Conservation (phyloP, 2,113 vertebrate species). For the Pungitius pungitius region DNA sequence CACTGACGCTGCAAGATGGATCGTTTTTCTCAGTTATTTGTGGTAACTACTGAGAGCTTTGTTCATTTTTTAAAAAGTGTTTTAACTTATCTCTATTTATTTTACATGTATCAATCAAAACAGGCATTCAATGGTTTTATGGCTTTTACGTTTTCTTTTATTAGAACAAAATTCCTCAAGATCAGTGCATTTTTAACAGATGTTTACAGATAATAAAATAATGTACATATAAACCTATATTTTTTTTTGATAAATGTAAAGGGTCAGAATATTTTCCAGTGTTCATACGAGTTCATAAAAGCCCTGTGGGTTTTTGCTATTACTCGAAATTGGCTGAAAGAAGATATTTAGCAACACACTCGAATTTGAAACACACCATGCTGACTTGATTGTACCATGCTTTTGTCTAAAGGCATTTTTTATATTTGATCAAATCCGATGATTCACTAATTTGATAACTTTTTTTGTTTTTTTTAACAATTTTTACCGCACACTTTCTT, state of each 20-base stretch:
- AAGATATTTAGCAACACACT: background rate
- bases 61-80: conserved; percentile 59
- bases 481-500: background rate
- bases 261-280: conserved; percentile 51
- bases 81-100: conserved; percentile 81
- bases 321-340: background rate
- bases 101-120: conserved; percentile 50
- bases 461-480: background rate
- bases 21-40: background rate
- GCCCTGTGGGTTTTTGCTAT: conserved; percentile 38
- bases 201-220: conserved; percentile 57
- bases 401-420: background rate
- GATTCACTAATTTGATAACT: background rate
- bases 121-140: conserved; percentile 11
- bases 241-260: conserved; percentile 66
- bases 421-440: background rate
- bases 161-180: conserved; percentile 50
- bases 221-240: conserved; percentile 64
- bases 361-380: background rate
- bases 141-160: background rate
- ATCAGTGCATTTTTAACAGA: conserved; percentile 46
- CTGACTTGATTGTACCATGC: background rate
- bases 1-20: background rate
- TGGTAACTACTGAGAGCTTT: conserved; percentile 67
- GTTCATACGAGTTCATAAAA: conserved; percentile 12